Conservation (phyloP, 2,113 vertebrate species). For the Desmodus rotundus region DNA sequence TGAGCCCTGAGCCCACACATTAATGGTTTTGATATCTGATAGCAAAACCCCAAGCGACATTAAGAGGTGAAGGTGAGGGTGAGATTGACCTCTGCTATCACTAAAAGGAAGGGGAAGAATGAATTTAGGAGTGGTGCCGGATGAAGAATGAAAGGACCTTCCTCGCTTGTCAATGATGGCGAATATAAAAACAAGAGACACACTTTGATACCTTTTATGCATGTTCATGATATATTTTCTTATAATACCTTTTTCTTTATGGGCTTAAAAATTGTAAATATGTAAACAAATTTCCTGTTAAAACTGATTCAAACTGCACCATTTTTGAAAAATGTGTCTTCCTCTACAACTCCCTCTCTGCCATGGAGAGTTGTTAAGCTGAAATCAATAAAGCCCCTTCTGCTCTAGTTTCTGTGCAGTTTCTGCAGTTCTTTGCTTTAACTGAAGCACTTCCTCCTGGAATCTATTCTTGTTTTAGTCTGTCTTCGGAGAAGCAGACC, state of each 20-base stretch:
- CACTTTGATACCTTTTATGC: not conserved
- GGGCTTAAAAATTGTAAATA: not conserved
- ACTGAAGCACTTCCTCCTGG: not conserved
- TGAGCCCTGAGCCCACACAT: not conserved
- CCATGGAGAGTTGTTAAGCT: not conserved
- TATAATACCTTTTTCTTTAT: not conserved
- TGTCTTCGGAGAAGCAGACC: not conserved
- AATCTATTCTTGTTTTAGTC: not conserved
- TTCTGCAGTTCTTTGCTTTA: not conserved
- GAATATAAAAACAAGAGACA: not conserved
- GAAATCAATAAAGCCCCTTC: not conserved
- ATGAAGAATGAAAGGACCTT: not conserved
- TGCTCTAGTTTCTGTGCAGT: not conserved
- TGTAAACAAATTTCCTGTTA: not conserved
- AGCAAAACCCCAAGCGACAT: not conserved
- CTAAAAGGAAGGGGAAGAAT: not conserved
- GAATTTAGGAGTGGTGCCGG: not conserved
- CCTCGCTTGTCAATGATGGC: not conserved
- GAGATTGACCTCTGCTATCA: not conserved
- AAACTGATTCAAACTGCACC: not conserved
- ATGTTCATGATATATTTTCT: not conserved
- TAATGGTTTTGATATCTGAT: not conserved
- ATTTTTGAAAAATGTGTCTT: not conserved
- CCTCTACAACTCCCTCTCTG: not conserved
- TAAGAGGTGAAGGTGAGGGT: fast-evolving